phyloP scores from a whole-genome alignment of 1,140 invertebrate genomes.

The Calliphora vicina region DNA sequence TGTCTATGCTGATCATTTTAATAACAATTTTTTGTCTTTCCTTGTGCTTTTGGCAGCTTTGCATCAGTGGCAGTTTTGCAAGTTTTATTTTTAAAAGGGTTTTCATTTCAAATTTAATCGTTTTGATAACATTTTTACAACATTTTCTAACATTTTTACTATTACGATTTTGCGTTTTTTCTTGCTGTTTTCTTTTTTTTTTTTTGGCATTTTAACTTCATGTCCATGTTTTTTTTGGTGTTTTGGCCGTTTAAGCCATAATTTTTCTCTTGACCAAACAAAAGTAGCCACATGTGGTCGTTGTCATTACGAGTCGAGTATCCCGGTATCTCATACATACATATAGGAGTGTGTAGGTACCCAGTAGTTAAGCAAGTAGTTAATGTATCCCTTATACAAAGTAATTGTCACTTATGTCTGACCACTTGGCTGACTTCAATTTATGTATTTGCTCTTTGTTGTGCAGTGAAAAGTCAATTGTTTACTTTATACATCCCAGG shows the following conservation, averaged over 20 bases:
- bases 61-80: conserved; percentile 6
- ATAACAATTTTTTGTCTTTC: no score
- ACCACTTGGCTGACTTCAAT: no score
- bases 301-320: background rate
- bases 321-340: no score
- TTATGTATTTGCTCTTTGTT: no score
- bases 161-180: background rate
- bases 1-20: background rate
- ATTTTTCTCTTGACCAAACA: background rate
- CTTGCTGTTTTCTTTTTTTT: background rate
- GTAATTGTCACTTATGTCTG: no score
- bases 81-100: conserved; percentile 13
- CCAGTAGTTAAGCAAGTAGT: no score
- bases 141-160: conserved; percentile 35
- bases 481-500: no score
- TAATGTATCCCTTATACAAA: no score
- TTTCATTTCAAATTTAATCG: conserved; percentile 34
- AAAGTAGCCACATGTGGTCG: conserved; percentile 19
- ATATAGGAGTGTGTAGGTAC: no score
- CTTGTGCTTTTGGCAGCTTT: background rate
- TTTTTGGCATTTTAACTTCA: background rate
- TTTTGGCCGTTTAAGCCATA: conserved; percentile 20
- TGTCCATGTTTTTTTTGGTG: background rate
- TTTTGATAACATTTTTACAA: conserved; percentile 30
- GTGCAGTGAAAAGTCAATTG: no score